These are phyloP conservation scores for Sorex araneus DNA, from an alignment of 2,113 vertebrate genomes.

Conservation along the genomic window DNA sequence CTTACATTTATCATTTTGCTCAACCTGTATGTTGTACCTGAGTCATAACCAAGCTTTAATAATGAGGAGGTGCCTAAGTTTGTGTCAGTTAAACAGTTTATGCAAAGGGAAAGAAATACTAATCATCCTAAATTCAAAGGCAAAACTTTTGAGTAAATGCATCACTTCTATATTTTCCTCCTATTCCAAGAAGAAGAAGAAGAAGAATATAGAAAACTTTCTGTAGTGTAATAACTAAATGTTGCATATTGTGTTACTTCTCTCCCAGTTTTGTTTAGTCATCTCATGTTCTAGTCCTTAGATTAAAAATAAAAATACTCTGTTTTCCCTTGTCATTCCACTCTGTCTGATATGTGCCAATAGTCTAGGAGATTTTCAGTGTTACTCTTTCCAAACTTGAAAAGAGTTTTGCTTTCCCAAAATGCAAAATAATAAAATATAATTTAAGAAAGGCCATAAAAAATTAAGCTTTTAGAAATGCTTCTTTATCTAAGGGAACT, in stretches of 20 bases:
- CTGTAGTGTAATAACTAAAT: background rate
- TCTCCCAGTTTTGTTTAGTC: background rate
- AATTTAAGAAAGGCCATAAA: background rate
- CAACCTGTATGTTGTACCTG: background rate
- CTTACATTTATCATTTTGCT: background rate
- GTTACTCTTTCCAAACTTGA: conserved; percentile 11
- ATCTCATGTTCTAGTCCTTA: background rate
- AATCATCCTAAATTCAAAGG: conserved; percentile 5
- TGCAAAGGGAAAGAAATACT: background rate
- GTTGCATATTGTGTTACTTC: background rate
- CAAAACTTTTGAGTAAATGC: background rate
- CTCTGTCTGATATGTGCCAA: background rate
- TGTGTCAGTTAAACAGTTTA: background rate
- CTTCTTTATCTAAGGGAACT: background rate
- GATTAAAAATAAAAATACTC: background rate
- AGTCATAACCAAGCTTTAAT: conserved; percentile 19
- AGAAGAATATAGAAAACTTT: background rate
- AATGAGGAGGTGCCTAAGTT: background rate
- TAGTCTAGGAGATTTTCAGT: background rate
- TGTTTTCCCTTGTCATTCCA: conserved; percentile 21
- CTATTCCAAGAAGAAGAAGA: background rate
- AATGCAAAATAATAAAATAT: background rate
- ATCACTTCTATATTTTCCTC: no score
- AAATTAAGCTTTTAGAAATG: background rate
- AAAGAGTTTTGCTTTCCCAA: background rate